These are phyloP conservation scores for Elmis aenea DNA, from an alignment of 2,888 invertebrate genomes.

Conservation along the genomic window DNA sequence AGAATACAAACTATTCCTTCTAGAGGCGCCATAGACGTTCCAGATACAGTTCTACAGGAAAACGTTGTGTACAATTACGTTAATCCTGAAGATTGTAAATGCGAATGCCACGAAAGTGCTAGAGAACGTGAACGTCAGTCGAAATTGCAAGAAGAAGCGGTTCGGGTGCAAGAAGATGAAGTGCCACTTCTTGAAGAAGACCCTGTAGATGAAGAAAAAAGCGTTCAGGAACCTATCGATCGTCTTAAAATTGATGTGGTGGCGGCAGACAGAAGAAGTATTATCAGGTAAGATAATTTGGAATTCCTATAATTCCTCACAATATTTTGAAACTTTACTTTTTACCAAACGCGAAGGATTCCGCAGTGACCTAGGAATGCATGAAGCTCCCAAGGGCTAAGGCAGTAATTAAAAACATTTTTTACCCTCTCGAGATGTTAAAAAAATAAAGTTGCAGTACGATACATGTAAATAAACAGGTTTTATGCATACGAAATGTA, in stretches of 20 bases:
- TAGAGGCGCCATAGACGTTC: slow-evolving; percentile 46
- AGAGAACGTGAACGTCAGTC: slow-evolving; percentile 40
- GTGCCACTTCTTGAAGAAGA: slow-evolving; percentile 49
- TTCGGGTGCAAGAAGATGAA: slow-evolving; percentile 46
- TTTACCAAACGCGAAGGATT: slow-evolving; percentile 3
- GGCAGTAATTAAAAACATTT: no score
- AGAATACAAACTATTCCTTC: slow-evolving; percentile 76
- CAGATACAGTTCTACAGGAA: slow-evolving; percentile 44
- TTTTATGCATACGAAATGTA: no score
- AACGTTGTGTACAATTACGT: slow-evolving; percentile 69
- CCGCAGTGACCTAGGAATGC: slow-evolving; percentile 5
- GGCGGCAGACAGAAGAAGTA: slow-evolving; percentile 41
- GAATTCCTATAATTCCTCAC: slow-evolving; percentile 10
- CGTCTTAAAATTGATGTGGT: slow-evolving; percentile 38
- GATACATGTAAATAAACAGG: no score
- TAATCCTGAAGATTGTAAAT: slow-evolving; percentile 82
- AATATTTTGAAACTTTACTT: slow-evolving; percentile 4
- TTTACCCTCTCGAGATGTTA: no score
- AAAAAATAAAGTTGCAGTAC: no score
- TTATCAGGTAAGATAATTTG: slow-evolving; percentile 44
- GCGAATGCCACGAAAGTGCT: slow-evolving; percentile 71
- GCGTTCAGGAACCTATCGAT: slow-evolving; percentile 32
- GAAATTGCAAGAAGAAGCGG: slow-evolving; percentile 25
- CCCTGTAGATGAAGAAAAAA: slow-evolving; percentile 40
- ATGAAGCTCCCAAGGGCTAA: no score